A percentile compares a stretch with the other conserved stretches of the same genome.
These are phyloP conservation scores for Mermis nigrescens DNA, from an alignment of 2,888 invertebrate genomes.

Conservation along the genomic window DNA sequence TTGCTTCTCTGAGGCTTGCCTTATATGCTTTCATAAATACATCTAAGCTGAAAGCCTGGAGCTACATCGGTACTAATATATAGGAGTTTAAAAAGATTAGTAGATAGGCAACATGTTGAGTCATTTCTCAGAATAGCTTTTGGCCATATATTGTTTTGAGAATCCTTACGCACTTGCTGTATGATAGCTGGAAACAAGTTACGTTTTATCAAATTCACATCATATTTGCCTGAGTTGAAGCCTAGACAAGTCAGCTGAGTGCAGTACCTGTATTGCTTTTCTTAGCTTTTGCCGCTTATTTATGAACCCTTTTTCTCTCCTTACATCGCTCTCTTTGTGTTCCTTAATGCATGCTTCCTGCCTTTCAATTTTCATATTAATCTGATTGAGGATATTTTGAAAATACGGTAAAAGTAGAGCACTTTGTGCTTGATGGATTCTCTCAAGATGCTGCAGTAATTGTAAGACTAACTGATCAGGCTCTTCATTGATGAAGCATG, in stretches of 20 bases:
- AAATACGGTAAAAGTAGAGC: not conserved
- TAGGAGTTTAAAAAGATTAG: not conserved
- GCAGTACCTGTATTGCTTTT: not conserved
- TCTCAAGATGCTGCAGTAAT: not conserved
- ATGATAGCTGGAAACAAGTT: slow-evolving; percentile 1
- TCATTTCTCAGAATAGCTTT: not conserved
- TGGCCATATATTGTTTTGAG: not conserved
- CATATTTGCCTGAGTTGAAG: slow-evolving; percentile 7
- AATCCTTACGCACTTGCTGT: not conserved
- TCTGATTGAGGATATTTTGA: not conserved
- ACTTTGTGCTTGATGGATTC: not conserved
- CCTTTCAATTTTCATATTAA: not conserved
- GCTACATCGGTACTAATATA: not conserved
- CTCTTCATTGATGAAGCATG: slow-evolving; percentile 1
- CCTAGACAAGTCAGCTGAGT: not conserved
- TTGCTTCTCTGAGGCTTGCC: not conserved
- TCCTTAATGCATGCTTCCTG: not conserved
- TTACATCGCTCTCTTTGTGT: not conserved
- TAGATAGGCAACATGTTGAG: not conserved
- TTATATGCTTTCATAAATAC: not conserved
- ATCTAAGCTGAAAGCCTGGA: slow-evolving; percentile 1
- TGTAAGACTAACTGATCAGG: not conserved
- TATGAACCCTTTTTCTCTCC: not conserved
- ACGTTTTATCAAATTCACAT: slow-evolving; percentile 4
- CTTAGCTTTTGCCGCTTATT: not conserved